These are phyloP conservation scores for Esox masquinongy DNA, from an alignment of 2,797 vertebrate species.

Conservation along the genomic window DNA sequence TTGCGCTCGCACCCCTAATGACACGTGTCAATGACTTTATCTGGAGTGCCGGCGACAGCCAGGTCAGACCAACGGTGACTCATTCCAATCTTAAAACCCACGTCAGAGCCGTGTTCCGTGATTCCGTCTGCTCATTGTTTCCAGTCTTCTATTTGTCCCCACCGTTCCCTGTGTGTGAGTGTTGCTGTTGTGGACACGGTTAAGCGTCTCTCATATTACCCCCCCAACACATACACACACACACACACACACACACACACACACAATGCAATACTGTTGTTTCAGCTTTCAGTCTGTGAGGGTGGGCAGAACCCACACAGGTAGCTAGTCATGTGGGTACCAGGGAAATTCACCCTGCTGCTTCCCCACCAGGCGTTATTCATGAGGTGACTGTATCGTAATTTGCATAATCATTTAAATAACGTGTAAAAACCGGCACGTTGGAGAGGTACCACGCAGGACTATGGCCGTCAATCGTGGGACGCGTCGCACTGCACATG, in stretches of 20 bases:
- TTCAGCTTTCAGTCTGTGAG: constrained; percentile 16
- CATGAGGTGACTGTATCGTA: background rate
- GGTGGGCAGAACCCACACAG: background rate
- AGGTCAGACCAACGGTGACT: constrained; percentile 19
- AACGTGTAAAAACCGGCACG: no score
- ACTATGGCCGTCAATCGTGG: no score
- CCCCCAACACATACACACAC: no score
- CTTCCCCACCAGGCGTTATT: background rate
- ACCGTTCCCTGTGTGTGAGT: constrained; percentile 1
- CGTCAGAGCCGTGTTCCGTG: constrained; percentile 21
- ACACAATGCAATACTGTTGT: background rate
- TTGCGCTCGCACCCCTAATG: constrained; percentile 16
- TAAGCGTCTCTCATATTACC: constrained; percentile 11
- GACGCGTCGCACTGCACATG: no score
- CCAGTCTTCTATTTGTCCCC: constrained; percentile 19
- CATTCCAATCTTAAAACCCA: background rate
- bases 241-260: background rate
- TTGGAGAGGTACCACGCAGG: no score
- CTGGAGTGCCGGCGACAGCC: constrained; percentile 19
- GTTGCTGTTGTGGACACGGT: background rate
- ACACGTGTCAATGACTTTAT: constrained; percentile 47
- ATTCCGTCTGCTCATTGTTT: constrained; percentile 14
- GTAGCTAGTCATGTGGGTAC: background rate
- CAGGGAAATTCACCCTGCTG: constrained; percentile 10
- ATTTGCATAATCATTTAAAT: no score